Evolutionary conservation across 2,888 invertebrate species (phyloP).

Genomic region (Rhimphoctona megacephalus): DNA sequence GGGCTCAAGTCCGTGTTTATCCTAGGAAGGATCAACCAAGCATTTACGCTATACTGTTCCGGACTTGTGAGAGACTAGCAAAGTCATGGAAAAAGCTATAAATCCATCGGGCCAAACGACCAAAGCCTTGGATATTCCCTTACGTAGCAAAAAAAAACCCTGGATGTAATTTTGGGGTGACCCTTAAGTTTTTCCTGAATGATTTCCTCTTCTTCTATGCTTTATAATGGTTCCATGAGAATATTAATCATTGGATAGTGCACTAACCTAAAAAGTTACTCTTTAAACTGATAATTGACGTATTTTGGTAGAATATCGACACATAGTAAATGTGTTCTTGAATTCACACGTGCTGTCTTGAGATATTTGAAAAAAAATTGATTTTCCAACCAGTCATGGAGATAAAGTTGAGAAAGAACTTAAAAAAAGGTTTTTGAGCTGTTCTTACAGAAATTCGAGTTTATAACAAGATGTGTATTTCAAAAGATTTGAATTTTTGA

Average conservation of each 20-base stretch:
- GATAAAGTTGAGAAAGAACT: neutral
- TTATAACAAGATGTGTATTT: neutral
- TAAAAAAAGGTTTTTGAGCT: neutral
- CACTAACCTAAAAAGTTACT: neutral
- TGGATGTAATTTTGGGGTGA: neutral
- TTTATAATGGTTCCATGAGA: neutral
- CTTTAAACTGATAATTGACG: neutral
- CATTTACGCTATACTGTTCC: slow-evolving; percentile 12
- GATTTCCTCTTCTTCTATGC: neutral
- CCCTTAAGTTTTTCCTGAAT: neutral
- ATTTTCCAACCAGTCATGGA: neutral
- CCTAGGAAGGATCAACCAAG: neutral
- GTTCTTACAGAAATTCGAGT: neutral
- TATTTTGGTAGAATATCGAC: neutral
- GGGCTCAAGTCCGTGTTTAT: slow-evolving; percentile 3
- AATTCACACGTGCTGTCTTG: neutral
- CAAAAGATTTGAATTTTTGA: neutral
- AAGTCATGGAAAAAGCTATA: slow-evolving; percentile 60
- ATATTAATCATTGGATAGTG: neutral
- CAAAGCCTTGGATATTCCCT: slow-evolving; percentile 37
- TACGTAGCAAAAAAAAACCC: neutral
- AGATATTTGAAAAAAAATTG: neutral
- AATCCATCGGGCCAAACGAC: slow-evolving; percentile 50
- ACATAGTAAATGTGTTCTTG: neutral
- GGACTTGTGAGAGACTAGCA: slow-evolving; percentile 39